Evolutionary conservation across 2,888 invertebrate genomes (phyloP).

Genomic region (Plebejus melissa): DNA sequence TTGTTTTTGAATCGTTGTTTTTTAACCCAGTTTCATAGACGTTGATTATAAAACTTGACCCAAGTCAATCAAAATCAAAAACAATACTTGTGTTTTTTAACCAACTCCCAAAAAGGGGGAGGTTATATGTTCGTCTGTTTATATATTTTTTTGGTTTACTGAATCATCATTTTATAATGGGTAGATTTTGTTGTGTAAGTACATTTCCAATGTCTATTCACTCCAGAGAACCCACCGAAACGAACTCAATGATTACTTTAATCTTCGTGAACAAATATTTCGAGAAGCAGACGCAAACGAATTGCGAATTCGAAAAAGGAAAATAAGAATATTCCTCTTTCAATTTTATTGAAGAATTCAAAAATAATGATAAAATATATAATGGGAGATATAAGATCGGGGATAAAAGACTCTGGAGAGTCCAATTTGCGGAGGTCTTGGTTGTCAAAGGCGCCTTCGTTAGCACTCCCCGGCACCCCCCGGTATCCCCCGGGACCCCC

Average conservation of each 20-base stretch:
- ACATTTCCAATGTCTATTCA: not conserved
- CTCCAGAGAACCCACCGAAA: not conserved
- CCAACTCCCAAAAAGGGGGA: no score
- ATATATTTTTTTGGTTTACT: no score
- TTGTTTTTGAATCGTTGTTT: no score
- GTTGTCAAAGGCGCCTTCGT: constrained; percentile 37
- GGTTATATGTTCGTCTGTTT: no score
- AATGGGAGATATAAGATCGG: constrained; percentile 17
- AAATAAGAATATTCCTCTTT: constrained; percentile 17
- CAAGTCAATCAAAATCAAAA: not conserved
- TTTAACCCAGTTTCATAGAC: no score
- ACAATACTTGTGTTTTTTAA: no score
- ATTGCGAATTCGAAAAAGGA: not conserved
- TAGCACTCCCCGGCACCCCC: constrained; percentile 28
- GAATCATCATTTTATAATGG: not conserved
- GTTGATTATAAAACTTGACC: not conserved
- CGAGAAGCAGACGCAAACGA: not conserved
- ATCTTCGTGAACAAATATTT: not conserved
- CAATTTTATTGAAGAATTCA: not conserved
- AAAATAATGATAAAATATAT: constrained; percentile 16
- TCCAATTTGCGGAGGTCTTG: constrained; percentile 23
- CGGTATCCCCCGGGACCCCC: constrained; percentile 24
- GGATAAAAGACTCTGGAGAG: constrained; percentile 8
- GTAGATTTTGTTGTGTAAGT: not conserved
- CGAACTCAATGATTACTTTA: not conserved